A percentile compares a stretch with the other conserved stretches of the same genome.
Conservation (phyloP, 2,888 invertebrate species). For the Pristionchus mayeri region DNA sequence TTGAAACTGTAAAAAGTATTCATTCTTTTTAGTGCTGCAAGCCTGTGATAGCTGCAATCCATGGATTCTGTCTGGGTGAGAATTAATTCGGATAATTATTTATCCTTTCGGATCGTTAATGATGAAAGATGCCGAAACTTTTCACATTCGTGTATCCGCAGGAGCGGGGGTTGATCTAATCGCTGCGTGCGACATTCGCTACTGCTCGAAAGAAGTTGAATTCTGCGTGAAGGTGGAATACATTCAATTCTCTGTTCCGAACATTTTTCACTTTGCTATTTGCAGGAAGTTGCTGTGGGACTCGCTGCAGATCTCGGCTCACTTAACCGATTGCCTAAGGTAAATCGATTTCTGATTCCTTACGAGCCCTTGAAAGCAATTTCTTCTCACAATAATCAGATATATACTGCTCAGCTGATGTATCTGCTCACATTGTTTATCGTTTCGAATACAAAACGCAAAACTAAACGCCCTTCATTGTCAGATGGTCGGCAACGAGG, state of each 20-base stretch:
- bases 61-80: conserved; percentile 86
- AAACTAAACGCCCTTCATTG: background rate
- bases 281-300: conserved; percentile 83
- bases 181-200: conserved; percentile 91
- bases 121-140: background rate
- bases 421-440: too few relatives aligned
- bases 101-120: too few relatives aligned
- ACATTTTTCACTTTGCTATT: background rate
- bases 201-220: conserved; percentile 90
- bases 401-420: too few relatives aligned
- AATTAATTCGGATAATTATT: background rate
- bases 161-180: conserved; percentile 90
- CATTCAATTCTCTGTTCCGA: background rate
- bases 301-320: conserved; percentile 96
- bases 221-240: conserved; percentile 85
- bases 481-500: conserved; percentile 86
- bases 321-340: conserved; percentile 88
- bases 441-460: background rate
- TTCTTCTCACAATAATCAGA: background rate
- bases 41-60: conserved; percentile 90
- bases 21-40: conserved; percentile 83
- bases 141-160: too few relatives aligned
- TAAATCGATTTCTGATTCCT: background rate
- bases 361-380: background rate
- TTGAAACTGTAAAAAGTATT: too few relatives aligned